Evolutionary conservation across 2,113 vertebrate genomes (phyloP).

Genomic region (Ceyx melanurus): DNA sequence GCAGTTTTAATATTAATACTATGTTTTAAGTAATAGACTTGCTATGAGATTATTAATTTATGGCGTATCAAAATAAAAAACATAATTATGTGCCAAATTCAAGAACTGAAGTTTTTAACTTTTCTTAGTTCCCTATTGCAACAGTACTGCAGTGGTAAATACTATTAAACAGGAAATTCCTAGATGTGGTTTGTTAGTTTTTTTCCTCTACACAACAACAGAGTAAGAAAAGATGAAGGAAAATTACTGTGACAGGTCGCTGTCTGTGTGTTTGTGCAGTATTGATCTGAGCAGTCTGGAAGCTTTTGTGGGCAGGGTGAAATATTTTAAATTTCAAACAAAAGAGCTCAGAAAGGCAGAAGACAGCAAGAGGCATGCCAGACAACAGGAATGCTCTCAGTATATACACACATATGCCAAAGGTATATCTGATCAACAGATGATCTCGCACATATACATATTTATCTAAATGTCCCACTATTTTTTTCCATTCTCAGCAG

Average conservation of each 20-base stretch:
- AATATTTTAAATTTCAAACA: background rate
- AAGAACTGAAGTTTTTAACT: background rate
- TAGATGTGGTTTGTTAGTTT: background rate
- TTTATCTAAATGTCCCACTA: background rate
- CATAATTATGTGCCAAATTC: background rate
- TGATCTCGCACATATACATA: fast-evolving
- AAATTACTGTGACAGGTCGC: background rate
- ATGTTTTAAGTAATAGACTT: constrained; percentile 14
- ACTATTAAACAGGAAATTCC: background rate
- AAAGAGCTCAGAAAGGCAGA: background rate
- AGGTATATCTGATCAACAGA: background rate
- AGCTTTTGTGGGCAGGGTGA: background rate
- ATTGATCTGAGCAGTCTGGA: background rate
- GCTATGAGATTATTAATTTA: background rate
- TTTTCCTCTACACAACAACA: background rate
- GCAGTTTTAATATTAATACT: constrained; percentile 22
- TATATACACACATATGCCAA: fast-evolving
- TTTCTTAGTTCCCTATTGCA: background rate
- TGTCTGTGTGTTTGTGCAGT: background rate
- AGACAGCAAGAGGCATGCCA: background rate
- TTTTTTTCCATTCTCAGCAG: background rate
- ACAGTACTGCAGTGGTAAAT: background rate
- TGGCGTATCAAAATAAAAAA: background rate
- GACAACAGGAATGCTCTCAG: background rate
- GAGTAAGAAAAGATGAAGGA: background rate